Evolutionary conservation across 2,888 invertebrate genomes (phyloP).

Genomic region (Graphium colonna): DNA sequence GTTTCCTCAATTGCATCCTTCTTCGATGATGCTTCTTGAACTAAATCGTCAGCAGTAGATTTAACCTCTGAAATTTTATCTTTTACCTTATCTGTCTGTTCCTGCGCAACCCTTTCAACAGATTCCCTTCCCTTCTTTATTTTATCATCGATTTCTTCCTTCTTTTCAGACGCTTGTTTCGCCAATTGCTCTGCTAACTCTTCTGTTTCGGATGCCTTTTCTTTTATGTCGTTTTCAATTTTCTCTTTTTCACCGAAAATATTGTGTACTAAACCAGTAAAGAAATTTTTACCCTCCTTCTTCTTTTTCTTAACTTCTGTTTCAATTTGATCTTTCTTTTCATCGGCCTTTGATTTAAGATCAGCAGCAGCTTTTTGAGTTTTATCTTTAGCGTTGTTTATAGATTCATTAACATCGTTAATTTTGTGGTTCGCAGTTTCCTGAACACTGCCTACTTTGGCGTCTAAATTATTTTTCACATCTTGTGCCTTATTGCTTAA

Average conservation of each 20-base stretch:
- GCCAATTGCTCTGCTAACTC: slow-evolving; percentile 54
- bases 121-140: slow-evolving; percentile 36
- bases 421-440: slow-evolving; percentile 49
- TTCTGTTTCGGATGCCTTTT: slow-evolving; percentile 58
- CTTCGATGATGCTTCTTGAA: slow-evolving; percentile 36
- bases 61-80: slow-evolving; percentile 14
- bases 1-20: slow-evolving; percentile 31
- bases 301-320: slow-evolving; percentile 65
- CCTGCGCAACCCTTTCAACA: slow-evolving; percentile 38
- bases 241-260: slow-evolving; percentile 73
- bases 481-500: slow-evolving; percentile 48
- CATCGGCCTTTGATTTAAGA: slow-evolving; percentile 37
- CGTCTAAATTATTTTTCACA: slow-evolving; percentile 46
- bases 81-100: slow-evolving; percentile 41
- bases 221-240: slow-evolving; percentile 62
- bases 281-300: slow-evolving; percentile 69
- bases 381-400: slow-evolving; percentile 53
- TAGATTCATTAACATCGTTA: slow-evolving; percentile 48
- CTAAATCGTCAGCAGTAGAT: slow-evolving; percentile 22
- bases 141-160: slow-evolving; percentile 51
- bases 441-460: slow-evolving; percentile 47
- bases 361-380: slow-evolving; percentile 44
- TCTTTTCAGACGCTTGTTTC: slow-evolving; percentile 54
- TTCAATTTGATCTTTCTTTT: slow-evolving; percentile 52
- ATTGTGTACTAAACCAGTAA: slow-evolving; percentile 66